A percentile compares a stretch with the other conserved stretches of the same genome.
Conservation (phyloP, 2,113 vertebrate genomes). For the Corythornis cristatus region DNA sequence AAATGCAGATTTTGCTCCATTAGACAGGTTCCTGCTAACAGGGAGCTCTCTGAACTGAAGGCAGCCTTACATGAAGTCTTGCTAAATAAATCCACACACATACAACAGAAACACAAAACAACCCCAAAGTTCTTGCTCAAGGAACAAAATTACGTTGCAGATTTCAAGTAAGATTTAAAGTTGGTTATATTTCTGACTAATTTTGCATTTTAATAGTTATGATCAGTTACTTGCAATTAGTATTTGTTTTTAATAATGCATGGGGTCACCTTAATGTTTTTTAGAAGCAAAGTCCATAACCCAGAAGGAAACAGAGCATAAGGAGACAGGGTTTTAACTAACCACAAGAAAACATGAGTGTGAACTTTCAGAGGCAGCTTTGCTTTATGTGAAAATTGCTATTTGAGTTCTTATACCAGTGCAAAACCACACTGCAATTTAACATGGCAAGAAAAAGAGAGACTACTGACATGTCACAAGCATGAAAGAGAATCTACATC, state of each 20-base stretch:
- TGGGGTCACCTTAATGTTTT: background rate
- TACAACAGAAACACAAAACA: background rate
- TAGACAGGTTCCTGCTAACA: constrained; percentile 14
- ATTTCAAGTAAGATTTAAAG: background rate
- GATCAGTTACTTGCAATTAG: background rate
- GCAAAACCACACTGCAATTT: background rate
- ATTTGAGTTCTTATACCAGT: background rate
- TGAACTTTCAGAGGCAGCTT: background rate
- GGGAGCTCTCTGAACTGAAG: background rate
- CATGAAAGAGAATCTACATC: background rate
- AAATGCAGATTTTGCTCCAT: background rate
- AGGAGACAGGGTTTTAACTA: background rate
- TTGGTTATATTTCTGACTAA: background rate
- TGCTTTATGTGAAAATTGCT: background rate
- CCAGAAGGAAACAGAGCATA: background rate
- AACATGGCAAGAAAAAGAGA: background rate
- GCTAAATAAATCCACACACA: background rate
- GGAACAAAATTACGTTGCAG: background rate
- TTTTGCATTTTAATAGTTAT: background rate
- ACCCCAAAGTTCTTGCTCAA: background rate
- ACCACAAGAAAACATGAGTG: background rate
- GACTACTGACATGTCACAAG: background rate
- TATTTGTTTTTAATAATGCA: background rate
- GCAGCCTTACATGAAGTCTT: background rate
- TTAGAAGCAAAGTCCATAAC: background rate